Evolutionary conservation across 2,888 invertebrate genomes (phyloP).

Genomic region (Oxytorus armatus): DNA sequence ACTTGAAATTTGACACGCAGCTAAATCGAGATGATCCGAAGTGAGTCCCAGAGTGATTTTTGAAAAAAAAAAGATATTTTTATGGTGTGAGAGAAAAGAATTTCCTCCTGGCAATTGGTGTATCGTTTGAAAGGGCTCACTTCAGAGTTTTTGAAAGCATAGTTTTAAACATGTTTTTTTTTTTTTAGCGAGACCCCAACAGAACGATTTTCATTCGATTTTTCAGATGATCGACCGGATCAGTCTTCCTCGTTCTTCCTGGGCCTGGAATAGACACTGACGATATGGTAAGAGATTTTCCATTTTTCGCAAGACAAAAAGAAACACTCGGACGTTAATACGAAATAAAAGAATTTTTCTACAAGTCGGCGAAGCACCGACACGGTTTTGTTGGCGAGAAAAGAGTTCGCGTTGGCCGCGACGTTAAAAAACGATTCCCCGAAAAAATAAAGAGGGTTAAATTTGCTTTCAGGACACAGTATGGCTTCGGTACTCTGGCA

Average conservation of each 20-base stretch:
- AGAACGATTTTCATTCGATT: constrained; percentile 71
- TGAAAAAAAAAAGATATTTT: no score
- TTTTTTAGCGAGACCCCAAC: no score
- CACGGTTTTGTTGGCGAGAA: neutral
- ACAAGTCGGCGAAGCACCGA: constrained; percentile 1
- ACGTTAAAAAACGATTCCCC: constrained; percentile 18
- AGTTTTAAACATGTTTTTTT: neutral
- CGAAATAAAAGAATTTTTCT: constrained; percentile 14
- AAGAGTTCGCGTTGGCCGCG: neutral
- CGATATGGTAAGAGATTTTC: constrained; percentile 89
- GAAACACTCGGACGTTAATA: constrained; percentile 8
- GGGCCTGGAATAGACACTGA: constrained; percentile 89
- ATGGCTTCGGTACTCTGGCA: constrained; percentile 94
- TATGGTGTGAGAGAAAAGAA: no score
- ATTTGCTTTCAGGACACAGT: constrained; percentile 88
- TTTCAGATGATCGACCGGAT: constrained; percentile 87
- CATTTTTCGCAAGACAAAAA: constrained; percentile 1
- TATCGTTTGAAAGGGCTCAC: no score
- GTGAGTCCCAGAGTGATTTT: no score
- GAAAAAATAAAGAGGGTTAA: constrained; percentile 41
- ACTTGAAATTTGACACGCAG: no score
- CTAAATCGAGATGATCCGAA: no score
- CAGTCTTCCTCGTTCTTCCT: constrained; percentile 82
- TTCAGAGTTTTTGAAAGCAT: neutral
- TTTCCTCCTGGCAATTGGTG: no score